Percentiles rank a stretch among this genome's conserved stretches.
phyloP scores from a whole-genome alignment of 1,140 invertebrate genomes.

The Heliconius melpomene region DNA sequence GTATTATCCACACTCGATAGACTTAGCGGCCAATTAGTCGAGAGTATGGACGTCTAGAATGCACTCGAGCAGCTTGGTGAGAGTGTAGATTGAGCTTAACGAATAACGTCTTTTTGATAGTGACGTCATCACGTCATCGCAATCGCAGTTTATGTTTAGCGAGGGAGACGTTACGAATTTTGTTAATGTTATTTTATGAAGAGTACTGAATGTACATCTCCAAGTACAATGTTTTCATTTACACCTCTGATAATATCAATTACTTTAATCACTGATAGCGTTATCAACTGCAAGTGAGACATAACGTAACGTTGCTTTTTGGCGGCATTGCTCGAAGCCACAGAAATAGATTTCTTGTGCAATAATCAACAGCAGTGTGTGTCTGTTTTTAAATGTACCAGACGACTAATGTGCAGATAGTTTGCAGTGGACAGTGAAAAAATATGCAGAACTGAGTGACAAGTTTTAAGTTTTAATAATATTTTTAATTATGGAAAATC shows the following conservation, averaged over 20 bases:
- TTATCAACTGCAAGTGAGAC: conserved; percentile 42
- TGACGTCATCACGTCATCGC: conserved; percentile 68
- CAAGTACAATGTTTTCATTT: conserved; percentile 28
- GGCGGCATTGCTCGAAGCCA: conserved; percentile 72
- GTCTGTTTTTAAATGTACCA: conserved; percentile 54
- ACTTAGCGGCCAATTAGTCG: no score
- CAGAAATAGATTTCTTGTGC: conserved; percentile 81
- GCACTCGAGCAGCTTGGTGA: no score
- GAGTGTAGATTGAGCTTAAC: not conserved
- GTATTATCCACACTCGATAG: no score
- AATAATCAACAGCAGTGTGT: conserved; percentile 56
- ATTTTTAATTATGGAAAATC: conserved; percentile 66
- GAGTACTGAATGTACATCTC: not conserved
- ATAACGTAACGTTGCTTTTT: conserved; percentile 64
- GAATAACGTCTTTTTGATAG: conserved; percentile 59
- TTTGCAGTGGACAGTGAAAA: conserved; percentile 42
- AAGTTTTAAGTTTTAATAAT: conserved; percentile 19
- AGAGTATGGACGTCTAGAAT: no score
- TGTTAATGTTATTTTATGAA: conserved; percentile 3
- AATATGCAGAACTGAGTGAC: conserved; percentile 33
- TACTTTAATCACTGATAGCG: conserved; percentile 18
- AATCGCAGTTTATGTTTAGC: conserved; percentile 74
- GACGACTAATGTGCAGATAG: conserved; percentile 48
- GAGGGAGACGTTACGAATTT: conserved; percentile 65
- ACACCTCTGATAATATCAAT: conserved; percentile 24